phyloP scores from a whole-genome alignment of 2,888 invertebrate species.

The Nomada fabriciana region DNA sequence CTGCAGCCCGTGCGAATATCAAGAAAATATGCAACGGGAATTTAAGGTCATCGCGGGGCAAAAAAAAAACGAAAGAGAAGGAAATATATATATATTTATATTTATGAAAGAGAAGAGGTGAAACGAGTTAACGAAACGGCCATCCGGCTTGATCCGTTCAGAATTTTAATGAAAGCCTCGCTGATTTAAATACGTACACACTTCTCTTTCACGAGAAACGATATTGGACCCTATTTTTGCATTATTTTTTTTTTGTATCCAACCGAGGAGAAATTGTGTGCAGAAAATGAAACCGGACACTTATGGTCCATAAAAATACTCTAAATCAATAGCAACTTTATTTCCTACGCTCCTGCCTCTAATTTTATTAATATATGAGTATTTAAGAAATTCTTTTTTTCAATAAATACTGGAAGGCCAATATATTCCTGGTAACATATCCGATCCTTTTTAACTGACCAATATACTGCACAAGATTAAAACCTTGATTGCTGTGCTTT shows the following conservation, averaged over 20 bases:
- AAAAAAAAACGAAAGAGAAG: neutral
- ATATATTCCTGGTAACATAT: too few species aligned
- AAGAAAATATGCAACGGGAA: constrained; percentile 34
- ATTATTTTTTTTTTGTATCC: too few species aligned
- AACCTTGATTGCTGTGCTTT: too few species aligned
- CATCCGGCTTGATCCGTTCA: neutral
- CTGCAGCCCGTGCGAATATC: neutral
- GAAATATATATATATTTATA: neutral
- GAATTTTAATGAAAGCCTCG: constrained; percentile 30
- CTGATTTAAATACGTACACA: constrained; percentile 29
- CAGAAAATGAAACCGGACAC: neutral
- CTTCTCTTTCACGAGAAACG: neutral
- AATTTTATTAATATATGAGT: too few species aligned
- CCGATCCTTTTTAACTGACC: too few species aligned
- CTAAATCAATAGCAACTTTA: neutral
- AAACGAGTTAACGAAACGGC: constrained; percentile 34
- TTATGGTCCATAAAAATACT: neutral
- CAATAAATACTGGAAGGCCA: too few species aligned
- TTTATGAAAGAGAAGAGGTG: neutral
- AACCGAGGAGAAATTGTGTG: neutral
- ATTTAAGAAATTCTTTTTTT: neutral
- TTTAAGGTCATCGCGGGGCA: constrained; percentile 23
- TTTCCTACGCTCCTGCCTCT: neutral
- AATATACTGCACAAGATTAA: too few species aligned
- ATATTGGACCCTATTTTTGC: neutral